Base-by-base conservation (phyloP, 2,113 vertebrate species). In the Ameiurus melas region DNA sequence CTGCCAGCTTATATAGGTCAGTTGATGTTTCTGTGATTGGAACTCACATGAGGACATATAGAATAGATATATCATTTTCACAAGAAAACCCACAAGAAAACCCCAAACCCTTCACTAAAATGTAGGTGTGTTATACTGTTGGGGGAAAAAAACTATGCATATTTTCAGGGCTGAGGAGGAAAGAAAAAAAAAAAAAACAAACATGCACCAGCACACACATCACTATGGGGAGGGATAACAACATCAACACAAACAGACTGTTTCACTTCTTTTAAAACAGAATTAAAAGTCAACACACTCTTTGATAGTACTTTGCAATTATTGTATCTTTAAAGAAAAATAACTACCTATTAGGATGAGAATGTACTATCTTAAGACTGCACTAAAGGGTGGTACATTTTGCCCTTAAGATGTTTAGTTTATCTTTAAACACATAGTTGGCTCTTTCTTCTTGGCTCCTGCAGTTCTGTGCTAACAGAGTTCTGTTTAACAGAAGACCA, bases 401-500 rank as follows among this genome's bases (percentile, higher is more conserved):
- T 55, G 39, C 60, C 60, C 53, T 70, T 80, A 27, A 12, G 17
- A 43, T 55, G 51, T 83, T 73, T n/a, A 71, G 20, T 68, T 81
- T 73, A 43, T 58, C 17, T 30, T 79, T 58, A 60, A 43, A 71
- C 39, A 83, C 57, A 62, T 58, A 83, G 36, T 43, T 53, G 14
- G 22, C 27, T 57, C 51, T 70, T 22, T 57, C 6, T 17, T 4
- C 68, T 62, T 66, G 53, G 70, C 36, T 78, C 13, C 17, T 73
- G 30, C 33, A 60, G 47, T 30, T 33, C 19, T 51, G 73, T 62
- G 79, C 19, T 85, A 14, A 75, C 33, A 60, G 53, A 57, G 60
- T 82, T 77, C 53, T 77, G 71, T 86, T 70, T 71, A 83, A 81
- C n/a, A 81, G 62, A 55, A 87, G 53, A 75, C 22, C 43, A 30